A percentile compares a stretch with the other conserved stretches of the same genome.
Evolutionary conservation across 2,113 vertebrate species (phyloP).

Genomic region (Sylvilagus bachmani): DNA sequence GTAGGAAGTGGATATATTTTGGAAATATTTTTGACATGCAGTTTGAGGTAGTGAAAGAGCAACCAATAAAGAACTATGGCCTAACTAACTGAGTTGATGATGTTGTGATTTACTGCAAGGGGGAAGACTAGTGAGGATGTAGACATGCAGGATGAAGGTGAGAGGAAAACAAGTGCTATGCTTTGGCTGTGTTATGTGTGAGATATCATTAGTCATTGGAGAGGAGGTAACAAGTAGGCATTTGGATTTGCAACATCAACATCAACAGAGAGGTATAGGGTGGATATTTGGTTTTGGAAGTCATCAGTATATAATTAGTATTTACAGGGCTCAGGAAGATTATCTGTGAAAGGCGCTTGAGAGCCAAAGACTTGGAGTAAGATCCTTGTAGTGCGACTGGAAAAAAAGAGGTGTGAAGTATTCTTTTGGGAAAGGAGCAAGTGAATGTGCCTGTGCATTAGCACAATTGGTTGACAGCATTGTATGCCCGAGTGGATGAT

Average conservation of each 20-base stretch:
- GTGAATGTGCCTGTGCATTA: not conserved
- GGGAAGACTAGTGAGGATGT: not conserved
- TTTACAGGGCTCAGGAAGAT: not conserved
- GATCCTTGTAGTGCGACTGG: not conserved
- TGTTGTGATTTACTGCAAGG: not conserved
- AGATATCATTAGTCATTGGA: not conserved
- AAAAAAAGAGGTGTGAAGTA: not conserved
- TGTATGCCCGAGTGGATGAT: not conserved
- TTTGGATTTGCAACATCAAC: not conserved
- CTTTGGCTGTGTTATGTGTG: not conserved
- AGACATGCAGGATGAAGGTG: not conserved
- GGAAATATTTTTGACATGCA: not conserved
- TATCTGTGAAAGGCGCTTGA: not conserved
- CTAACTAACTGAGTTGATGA: not conserved
- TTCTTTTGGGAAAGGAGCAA: not conserved
- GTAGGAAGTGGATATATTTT: not conserved
- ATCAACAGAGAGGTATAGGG: not conserved
- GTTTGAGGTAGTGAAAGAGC: not conserved
- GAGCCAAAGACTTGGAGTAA: not conserved
- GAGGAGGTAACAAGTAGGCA: not conserved
- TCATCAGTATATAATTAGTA: not conserved
- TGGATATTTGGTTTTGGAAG: not conserved
- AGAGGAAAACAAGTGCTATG: not conserved
- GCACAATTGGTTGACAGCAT: not conserved
- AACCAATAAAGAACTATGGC: not conserved